These are phyloP conservation scores for Myxocyprinus asiaticus DNA, from an alignment of 2,113 vertebrate genomes.

Conservation along the genomic window DNA sequence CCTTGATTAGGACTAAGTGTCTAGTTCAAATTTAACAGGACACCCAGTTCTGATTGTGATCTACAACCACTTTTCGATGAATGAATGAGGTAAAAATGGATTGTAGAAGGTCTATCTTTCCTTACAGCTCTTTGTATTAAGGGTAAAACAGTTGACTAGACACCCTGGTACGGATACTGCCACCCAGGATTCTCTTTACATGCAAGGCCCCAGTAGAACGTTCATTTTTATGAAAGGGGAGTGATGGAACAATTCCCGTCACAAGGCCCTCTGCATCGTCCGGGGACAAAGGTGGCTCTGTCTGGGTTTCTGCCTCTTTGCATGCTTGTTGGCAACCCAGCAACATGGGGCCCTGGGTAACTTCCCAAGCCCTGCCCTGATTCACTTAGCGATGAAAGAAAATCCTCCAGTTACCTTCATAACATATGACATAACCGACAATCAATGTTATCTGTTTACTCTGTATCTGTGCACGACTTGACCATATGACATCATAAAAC, in stretches of 20 bases:
- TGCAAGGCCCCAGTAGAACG: neutral
- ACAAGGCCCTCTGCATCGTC: slow-evolving; percentile 66
- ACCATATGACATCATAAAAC: neutral
- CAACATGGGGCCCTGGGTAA: slow-evolving; percentile 40
- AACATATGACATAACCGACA: slow-evolving; percentile 36
- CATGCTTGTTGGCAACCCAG: slow-evolving; percentile 48
- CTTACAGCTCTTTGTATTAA: neutral
- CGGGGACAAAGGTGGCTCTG: slow-evolving; percentile 75
- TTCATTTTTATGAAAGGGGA: slow-evolving; percentile 56
- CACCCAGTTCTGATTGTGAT: no score
- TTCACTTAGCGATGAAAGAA: slow-evolving; percentile 17
- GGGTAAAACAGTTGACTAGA: slow-evolving; percentile 5
- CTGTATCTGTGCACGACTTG: neutral
- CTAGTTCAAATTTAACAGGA: no score
- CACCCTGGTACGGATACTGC: neutral
- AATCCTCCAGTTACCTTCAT: slow-evolving; percentile 29
- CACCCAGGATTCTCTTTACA: slow-evolving; percentile 31
- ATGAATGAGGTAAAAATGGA: neutral
- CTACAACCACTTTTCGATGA: neutral
- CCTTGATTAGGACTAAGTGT: no score
- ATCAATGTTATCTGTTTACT: slow-evolving; percentile 15
- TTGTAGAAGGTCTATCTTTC: neutral
- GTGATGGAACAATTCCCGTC: slow-evolving; percentile 65
- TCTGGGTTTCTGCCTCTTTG: slow-evolving; percentile 47
- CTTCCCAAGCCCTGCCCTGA: slow-evolving; percentile 29